Evolutionary conservation across 2,888 invertebrate species (phyloP).

Genomic region (Nephrotoma appendiculata): DNA sequence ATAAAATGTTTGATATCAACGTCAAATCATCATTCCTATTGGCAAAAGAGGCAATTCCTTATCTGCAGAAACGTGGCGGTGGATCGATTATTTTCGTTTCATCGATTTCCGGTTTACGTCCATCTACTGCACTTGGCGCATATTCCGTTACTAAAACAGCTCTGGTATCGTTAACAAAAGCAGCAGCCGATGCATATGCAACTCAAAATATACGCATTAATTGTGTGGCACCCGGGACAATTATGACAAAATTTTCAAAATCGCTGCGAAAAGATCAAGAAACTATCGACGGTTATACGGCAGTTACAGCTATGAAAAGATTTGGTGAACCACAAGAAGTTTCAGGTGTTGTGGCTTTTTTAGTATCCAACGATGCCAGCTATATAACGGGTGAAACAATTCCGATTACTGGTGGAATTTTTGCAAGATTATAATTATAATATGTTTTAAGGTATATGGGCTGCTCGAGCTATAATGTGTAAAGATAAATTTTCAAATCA

Average conservation of each 20-base stretch:
- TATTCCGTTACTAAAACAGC: slow-evolving; percentile 93
- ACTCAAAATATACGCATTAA: slow-evolving; percentile 81
- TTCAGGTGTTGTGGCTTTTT: slow-evolving; percentile 61
- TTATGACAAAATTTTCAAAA: slow-evolving; percentile 77
- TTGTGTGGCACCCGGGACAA: slow-evolving; percentile 82
- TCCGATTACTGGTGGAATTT: slow-evolving; percentile 54
- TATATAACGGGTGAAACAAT: slow-evolving; percentile 52
- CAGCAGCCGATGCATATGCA: slow-evolving; percentile 61
- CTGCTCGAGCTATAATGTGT: too few relatives aligned
- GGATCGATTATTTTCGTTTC: slow-evolving; percentile 82
- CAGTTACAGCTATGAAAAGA: slow-evolving; percentile 46
- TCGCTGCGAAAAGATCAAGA: slow-evolving; percentile 43
- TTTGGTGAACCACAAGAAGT: slow-evolving; percentile 64
- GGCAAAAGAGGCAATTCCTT: slow-evolving; percentile 75
- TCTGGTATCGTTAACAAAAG: slow-evolving; percentile 74
- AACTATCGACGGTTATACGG: slow-evolving; percentile 38
- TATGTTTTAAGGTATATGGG: neutral
- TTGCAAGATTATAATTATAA: slow-evolving; percentile 51
- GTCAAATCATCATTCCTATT: slow-evolving; percentile 79
- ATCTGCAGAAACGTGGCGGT: slow-evolving; percentile 59
- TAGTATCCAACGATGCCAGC: slow-evolving; percentile 70
- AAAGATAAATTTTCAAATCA: too few relatives aligned
- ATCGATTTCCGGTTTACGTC: slow-evolving; percentile 72
- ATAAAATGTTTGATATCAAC: slow-evolving; percentile 92
- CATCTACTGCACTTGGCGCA: slow-evolving; percentile 48